Evolutionary conservation across 2,797 vertebrate genomes (phyloP), one percentile per base, ranked within the genome.

Genomic region (Heliangelus exortis): DNA sequence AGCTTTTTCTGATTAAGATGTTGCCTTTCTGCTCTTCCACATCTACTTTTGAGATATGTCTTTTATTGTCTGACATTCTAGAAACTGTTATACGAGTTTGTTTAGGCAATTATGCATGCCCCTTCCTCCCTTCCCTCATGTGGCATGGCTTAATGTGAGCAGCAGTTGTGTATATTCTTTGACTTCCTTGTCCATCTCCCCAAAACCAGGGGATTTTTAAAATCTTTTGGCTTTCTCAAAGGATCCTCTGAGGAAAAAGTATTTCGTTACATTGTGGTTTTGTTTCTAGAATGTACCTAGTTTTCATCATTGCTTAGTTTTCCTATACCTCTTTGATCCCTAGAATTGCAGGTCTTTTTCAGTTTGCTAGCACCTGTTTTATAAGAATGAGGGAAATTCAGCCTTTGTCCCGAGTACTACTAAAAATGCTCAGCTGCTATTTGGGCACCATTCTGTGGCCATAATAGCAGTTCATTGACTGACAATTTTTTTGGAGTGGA

Each of bases 251-350:
- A 87, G n/a, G 58, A 61, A 78, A 22, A 84, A 16, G 1, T 23
- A 36, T 78, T 89, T 81, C 0, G 6, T 77, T 65, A 11, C 15
- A 8, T 68, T 28, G 15, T 13, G 2, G 58, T 83, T 25, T 86
- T 90, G 29, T 34, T 79, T 77, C 28, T 7, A 68, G 29, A 68
- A n/a, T 68, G 15, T 47, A 10, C 51, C 36, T 71, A 18, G 21
- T 80, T 91, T 91, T 88, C 47, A n/a, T 68, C 33, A 77, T 29
- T 71, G 41, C 50, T 84, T 90, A 90, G 17, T 75, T 81, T 91
- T 74, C 45, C 26, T 68, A 67, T 84, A 53, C 22, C 14, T 84
- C 8, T 61, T 15, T 81, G 33, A 67, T 88, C 13, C 9, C 28
- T 62, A 18, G 48, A 76, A 87, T 15, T 77, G 21, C 51, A 77